These are phyloP conservation scores for Trochalopteron elliotii DNA, from an alignment of 2,113 vertebrate genomes.

Conservation along the genomic window DNA sequence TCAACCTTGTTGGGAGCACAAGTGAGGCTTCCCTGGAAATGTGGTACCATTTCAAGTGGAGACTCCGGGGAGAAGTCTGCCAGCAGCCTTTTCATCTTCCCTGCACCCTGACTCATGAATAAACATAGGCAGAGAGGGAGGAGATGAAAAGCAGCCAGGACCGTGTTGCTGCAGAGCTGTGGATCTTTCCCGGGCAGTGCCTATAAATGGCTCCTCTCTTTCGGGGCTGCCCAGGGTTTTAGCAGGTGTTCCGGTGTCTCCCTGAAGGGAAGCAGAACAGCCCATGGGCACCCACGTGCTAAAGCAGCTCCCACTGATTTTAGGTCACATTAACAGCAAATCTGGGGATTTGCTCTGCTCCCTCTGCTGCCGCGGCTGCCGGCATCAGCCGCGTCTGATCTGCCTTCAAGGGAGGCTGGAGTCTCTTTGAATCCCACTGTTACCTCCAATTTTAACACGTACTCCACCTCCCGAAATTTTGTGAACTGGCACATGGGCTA, in stretches of 20 bases:
- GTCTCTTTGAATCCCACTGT: background rate
- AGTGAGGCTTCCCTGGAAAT: background rate
- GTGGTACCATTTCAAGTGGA: background rate
- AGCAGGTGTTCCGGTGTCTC: background rate
- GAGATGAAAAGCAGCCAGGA: background rate
- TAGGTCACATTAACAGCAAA: background rate
- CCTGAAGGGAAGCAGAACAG: background rate
- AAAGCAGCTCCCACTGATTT: background rate
- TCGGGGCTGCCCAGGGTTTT: background rate
- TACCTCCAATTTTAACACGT: background rate
- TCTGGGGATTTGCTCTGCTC: background rate
- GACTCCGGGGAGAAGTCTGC: background rate
- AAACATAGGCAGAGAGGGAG: background rate
- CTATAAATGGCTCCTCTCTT: background rate
- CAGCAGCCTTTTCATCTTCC: conserved; percentile 8
- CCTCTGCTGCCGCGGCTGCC: background rate
- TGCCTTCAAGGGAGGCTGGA: background rate
- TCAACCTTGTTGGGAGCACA: background rate
- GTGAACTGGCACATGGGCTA: background rate
- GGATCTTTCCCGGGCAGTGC: background rate
- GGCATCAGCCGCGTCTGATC: background rate
- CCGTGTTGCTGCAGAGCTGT: background rate
- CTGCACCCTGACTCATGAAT: background rate
- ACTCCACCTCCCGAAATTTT: background rate
- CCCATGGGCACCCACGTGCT: background rate